These are phyloP conservation scores for Geodia barretti DNA, from an alignment of 37 sponge, comb jelly and placozoan species.

Conservation along the genomic window DNA sequence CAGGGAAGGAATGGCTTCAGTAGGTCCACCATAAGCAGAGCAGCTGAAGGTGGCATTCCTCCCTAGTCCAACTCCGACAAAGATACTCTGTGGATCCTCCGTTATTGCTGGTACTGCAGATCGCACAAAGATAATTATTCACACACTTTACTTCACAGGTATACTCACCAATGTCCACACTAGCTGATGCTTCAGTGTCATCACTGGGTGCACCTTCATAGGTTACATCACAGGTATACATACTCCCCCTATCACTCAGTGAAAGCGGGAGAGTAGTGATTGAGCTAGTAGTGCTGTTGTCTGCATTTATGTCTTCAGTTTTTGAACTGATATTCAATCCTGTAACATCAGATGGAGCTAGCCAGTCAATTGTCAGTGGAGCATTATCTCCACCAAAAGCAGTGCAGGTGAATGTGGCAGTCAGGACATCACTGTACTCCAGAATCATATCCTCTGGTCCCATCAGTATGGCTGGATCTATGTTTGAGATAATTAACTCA, in stretches of 20 bases:
- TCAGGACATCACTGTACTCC: neutral
- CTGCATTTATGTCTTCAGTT: neutral
- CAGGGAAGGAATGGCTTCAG: neutral
- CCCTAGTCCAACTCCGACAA: neutral
- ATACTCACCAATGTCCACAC: neutral
- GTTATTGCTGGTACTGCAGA: slow-evolving; percentile 2
- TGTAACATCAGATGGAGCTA: neutral
- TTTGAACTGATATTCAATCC: neutral
- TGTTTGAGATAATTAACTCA: neutral
- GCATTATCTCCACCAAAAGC: neutral
- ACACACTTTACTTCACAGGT: neutral
- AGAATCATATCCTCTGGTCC: neutral
- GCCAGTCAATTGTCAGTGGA: neutral
- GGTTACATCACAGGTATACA: neutral
- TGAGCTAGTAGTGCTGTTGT: neutral
- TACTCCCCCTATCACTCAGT: neutral
- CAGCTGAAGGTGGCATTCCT: slow-evolving; percentile 24
- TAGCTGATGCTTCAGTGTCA: neutral
- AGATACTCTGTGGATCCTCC: neutral
- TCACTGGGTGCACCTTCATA: neutral
- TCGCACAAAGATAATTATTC: neutral
- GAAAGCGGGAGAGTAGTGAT: neutral
- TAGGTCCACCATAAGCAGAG: slow-evolving; percentile 13
- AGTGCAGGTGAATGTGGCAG: neutral
- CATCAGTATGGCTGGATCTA: neutral